These are phyloP conservation scores for Cactoblastis cactorum DNA, from an alignment of 2,888 invertebrate species.

Conservation along the genomic window DNA sequence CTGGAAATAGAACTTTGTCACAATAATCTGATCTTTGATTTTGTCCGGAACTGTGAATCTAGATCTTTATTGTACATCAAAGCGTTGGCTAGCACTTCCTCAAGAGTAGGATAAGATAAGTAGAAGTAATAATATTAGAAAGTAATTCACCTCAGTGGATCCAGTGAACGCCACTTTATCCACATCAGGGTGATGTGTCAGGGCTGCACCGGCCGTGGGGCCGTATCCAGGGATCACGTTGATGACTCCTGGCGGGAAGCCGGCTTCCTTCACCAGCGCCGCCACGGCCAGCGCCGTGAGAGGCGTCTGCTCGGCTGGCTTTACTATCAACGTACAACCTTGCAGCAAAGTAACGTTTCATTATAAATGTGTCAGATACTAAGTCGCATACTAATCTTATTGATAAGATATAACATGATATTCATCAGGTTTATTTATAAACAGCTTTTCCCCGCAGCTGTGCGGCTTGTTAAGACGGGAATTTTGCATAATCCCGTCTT, in stretches of 20 bases:
- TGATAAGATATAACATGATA: too few species aligned
- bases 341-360: not conserved
- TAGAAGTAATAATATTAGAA: too few species aligned
- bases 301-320: constrained; percentile 97
- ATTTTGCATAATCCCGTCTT: too few species aligned
- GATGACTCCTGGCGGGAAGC: constrained; percentile 94
- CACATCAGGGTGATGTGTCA: constrained; percentile 86
- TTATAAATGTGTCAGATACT: not conserved
- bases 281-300: constrained; percentile 94
- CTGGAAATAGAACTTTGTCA: too few species aligned
- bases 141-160: constrained; percentile 60
- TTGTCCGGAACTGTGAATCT: too few species aligned
- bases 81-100: too few species aligned
- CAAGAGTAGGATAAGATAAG: too few species aligned
- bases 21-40: too few species aligned
- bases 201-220: constrained; percentile 87
- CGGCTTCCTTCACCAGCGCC: constrained; percentile 90
- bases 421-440: not conserved
- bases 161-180: constrained; percentile 92
- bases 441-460: not conserved
- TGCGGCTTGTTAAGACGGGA: too few species aligned
- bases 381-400: too few species aligned
- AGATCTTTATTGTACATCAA: too few species aligned
- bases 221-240: constrained; percentile 95
- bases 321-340: constrained; percentile 91